These are phyloP conservation scores for Cyrtodaria siliqua DNA, from an alignment of 2,888 invertebrate species.

Conservation along the genomic window DNA sequence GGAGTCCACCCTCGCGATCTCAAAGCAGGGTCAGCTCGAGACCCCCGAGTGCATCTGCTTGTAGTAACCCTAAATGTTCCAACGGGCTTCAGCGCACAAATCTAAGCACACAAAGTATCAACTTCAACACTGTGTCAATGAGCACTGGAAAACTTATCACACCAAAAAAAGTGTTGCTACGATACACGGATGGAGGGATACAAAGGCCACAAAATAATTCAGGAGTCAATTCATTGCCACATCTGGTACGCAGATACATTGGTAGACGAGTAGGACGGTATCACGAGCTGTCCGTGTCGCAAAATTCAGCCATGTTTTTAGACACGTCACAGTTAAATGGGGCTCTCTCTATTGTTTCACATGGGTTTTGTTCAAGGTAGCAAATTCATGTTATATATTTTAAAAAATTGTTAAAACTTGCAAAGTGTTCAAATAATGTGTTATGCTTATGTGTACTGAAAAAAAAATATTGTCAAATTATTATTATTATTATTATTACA, in stretches of 20 bases:
- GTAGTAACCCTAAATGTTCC: constrained; percentile 22
- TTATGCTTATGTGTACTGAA: too few species aligned
- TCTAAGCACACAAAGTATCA: constrained; percentile 14
- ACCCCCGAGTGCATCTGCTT: constrained; percentile 65
- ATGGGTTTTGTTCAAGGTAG: constrained; percentile 48
- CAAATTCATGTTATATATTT: too few species aligned
- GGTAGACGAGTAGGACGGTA: constrained; percentile 66
- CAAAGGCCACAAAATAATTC: constrained; percentile 57
- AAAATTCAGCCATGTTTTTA: constrained; percentile 67
- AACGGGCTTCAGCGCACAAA: constrained; percentile 10
- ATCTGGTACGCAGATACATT: constrained; percentile 68
- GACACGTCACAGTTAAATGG: constrained; percentile 73
- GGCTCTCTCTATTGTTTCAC: constrained; percentile 73
- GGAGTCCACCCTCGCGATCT: constrained; percentile 55
- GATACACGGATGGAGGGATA: constrained; percentile 73
- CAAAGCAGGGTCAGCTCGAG: constrained; percentile 61
- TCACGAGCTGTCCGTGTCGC: constrained; percentile 61
- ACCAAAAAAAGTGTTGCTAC: constrained; percentile 67
- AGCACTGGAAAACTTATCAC: constrained; percentile 12
- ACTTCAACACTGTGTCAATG: constrained; percentile 24
- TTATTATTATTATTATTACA: too few species aligned
- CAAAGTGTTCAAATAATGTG: too few species aligned
- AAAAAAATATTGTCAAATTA: too few species aligned
- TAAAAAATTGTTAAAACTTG: too few species aligned
- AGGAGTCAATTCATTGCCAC: constrained; percentile 59